Percentiles rank a stretch among this genome's conserved stretches.
Conservation (phyloP, 2,888 invertebrate species). For the Plusia festucae region DNA sequence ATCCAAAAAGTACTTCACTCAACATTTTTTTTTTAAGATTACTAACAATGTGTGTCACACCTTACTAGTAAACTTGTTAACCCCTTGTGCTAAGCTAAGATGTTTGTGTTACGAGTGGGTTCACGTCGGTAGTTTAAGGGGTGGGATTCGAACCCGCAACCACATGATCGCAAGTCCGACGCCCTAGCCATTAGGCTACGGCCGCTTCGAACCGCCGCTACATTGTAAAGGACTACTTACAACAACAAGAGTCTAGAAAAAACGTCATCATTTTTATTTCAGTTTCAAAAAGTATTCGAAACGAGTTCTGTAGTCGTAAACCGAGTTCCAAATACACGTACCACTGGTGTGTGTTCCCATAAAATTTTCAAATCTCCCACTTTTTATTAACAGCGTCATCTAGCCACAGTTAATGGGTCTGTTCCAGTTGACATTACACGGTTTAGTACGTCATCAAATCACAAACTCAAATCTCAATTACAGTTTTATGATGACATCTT, state of each 20-base stretch:
- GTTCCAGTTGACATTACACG: constrained; percentile 63
- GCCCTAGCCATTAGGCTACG: no score
- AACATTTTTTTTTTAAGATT: no score
- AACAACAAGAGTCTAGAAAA: constrained; percentile 57
- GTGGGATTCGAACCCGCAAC: no score
- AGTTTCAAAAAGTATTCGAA: constrained; percentile 59
- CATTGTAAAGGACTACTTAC: constrained; percentile 38
- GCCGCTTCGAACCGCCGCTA: no score
- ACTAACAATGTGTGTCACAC: no score
- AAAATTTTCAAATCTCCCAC: constrained; percentile 70
- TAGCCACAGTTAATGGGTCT: constrained; percentile 57
- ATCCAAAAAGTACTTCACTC: no score
- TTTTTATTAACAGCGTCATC: constrained; percentile 68
- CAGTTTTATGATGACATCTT: constrained; percentile 55
- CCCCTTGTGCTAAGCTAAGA: no score
- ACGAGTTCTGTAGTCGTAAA: constrained; percentile 68
- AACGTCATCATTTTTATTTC: constrained; percentile 61
- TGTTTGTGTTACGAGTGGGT: no score
- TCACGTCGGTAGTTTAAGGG: no score
- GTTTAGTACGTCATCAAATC: constrained; percentile 67
- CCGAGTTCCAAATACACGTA: constrained; percentile 47
- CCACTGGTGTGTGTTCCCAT: constrained; percentile 61
- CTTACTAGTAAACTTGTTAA: no score
- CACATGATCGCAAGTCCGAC: no score
- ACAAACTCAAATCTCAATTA: constrained; percentile 64